Evolutionary conservation across 2,113 vertebrate genomes (phyloP), one percentile per base, ranked within the genome.

Genomic region (Nyctibius bracteatus): DNA sequence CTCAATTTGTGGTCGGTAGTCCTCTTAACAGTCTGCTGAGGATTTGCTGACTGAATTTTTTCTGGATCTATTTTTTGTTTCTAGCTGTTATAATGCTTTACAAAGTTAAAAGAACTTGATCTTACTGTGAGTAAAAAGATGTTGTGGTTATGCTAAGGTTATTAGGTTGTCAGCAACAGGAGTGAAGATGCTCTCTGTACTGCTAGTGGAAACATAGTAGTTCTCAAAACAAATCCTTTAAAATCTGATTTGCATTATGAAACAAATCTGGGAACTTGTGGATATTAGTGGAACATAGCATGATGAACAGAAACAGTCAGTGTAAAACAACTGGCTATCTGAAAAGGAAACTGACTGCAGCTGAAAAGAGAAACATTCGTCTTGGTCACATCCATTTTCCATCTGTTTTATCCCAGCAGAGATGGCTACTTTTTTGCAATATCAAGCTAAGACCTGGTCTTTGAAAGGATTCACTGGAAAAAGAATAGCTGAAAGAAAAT

Each of bases 331-430:
- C 12, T 20, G 21, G 52, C 30, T 85, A 17, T 67, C 43, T 54
- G 31, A 67, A 77, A 79, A 10, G 3, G 22, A 88, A 73, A 43
- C n/a, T 18, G 15, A 57, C 33, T 59, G 39, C 49, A n/a, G 28
- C 57, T 65, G 51, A 66, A 81, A 89, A 90, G 52, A 86, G 86
- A 51, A 74, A 21, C 15, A 4, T 7, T 27, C 84, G 18, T 61
- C 19, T 23, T 71, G 82, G 35, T 67, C 37, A 70, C 33, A 51
- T 81, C 47, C 25, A 66, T 81, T 94, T 85, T 61, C 68, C 73
- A 72, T 81, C 83, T 89, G 30, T 78, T 95, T 94, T 21, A 78
- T 86, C 57, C n/a, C 83, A 92, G 70, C 66, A 55, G 79, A 91
- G 81, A 27, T 15, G 41, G 71, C 62, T 55, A 4, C 39, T 94